Conservation (phyloP, 2,797 vertebrate genomes). For the Schizopygopsis pylzovi region DNA sequence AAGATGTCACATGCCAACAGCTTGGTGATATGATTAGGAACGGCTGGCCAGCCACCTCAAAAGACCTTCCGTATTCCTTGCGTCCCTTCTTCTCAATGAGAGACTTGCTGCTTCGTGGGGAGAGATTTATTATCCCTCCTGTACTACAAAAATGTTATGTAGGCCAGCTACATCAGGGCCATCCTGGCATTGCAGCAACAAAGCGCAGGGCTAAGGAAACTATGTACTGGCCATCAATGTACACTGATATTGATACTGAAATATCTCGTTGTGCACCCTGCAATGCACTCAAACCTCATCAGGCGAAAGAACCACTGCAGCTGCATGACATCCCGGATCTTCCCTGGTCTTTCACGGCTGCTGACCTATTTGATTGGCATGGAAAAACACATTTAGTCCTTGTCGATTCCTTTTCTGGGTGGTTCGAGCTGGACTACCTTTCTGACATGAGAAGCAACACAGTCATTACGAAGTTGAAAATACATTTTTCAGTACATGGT, state of each 20-base stretch:
- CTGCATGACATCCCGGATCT: constrained; percentile 14
- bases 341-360: background rate
- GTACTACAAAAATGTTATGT: background rate
- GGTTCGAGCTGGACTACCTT: background rate
- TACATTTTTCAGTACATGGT: background rate
- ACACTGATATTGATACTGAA: background rate
- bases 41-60: background rate
- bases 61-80: background rate
- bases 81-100: background rate
- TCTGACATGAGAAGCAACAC: background rate
- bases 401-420: background rate
- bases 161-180: background rate
- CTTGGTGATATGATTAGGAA: background rate
- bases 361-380: constrained; percentile 8
- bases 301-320: background rate
- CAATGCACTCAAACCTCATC: background rate
- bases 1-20: constrained; percentile 3
- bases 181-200: background rate
- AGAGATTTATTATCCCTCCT: background rate
- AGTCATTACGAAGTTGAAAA: background rate
- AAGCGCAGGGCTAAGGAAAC: background rate
- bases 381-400: background rate
- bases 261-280: background rate
- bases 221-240: background rate
- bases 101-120: background rate